These are phyloP conservation scores for Drosophila recens DNA, from an alignment of 2,888 invertebrate species.

Conservation along the genomic window DNA sequence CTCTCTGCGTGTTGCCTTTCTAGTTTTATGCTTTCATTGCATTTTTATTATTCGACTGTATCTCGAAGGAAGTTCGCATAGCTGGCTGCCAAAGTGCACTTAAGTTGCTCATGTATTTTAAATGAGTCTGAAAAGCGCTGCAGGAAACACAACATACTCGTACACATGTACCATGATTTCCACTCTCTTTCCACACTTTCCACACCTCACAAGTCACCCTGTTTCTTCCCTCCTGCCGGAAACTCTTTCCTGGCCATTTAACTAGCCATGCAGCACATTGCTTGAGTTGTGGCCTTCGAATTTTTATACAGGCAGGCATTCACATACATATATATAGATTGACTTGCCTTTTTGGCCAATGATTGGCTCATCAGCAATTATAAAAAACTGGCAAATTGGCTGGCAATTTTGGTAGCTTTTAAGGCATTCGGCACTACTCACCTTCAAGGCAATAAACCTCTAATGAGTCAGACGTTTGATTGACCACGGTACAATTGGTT, in stretches of 20 bases:
- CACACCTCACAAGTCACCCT: not conserved
- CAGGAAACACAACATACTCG: constrained; percentile 68
- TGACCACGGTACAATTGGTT: constrained; percentile 91
- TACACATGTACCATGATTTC: constrained; percentile 47
- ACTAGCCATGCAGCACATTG: constrained; percentile 46
- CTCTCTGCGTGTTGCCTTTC: constrained; percentile 60
- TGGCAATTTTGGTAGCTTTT: constrained; percentile 27
- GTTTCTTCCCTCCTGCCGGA: not conserved
- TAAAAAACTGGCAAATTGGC: constrained; percentile 65
- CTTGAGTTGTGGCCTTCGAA: constrained; percentile 41
- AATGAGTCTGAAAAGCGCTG: constrained; percentile 81
- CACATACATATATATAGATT: not conserved
- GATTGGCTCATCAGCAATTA: constrained; percentile 80
- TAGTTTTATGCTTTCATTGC: constrained; percentile 80
- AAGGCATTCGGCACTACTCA: constrained; percentile 69
- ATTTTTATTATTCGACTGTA: constrained; percentile 76
- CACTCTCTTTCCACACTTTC: constrained; percentile 21
- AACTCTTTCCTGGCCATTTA: constrained; percentile 49
- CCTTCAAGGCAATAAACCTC: constrained; percentile 90
- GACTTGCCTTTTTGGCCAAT: constrained; percentile 45
- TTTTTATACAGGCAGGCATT: constrained; percentile 11
- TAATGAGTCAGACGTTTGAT: constrained; percentile 91
- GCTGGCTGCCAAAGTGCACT: constrained; percentile 80
- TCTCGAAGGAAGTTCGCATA: constrained; percentile 74
- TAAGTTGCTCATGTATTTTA: constrained; percentile 83